Evolutionary conservation across 1,140 invertebrate genomes (phyloP).

Genomic region (Meteorus sp.): DNA sequence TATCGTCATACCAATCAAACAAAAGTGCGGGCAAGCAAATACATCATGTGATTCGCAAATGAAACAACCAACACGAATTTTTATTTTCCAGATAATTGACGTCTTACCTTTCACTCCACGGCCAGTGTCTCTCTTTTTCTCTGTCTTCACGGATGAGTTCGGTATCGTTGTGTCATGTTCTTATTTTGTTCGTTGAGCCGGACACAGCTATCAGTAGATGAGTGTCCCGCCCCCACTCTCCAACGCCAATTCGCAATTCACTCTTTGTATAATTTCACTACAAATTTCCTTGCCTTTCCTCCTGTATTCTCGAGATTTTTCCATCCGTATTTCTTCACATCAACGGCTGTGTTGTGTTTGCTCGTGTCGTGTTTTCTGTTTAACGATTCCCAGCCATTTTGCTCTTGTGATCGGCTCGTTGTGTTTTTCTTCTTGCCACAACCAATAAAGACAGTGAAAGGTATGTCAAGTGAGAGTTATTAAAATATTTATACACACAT

Average conservation of each 20-base stretch:
- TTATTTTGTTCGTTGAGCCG: constrained; percentile 38
- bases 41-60: no score
- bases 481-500: no score
- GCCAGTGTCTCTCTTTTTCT: constrained; percentile 48
- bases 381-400: constrained; percentile 48
- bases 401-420: no score
- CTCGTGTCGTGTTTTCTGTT: no score
- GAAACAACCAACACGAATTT: no score
- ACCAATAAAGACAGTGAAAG: background rate
- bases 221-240: no score
- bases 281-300: constrained; percentile 27
- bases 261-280: no score
- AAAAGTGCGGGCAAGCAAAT: no score
- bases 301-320: background rate
- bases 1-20: no score
- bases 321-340: background rate
- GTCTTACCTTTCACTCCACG: constrained; percentile 46
- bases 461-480: background rate
- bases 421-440: constrained; percentile 14
- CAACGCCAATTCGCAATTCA: constrained; percentile 17
- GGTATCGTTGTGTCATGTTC: constrained; percentile 46
- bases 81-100: no score
- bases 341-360: constrained; percentile 16
- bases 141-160: constrained; percentile 46
- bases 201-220: constrained; percentile 30